Evolutionary conservation across 2,113 vertebrate species (phyloP).

Genomic region (Furnarius figulus): DNA sequence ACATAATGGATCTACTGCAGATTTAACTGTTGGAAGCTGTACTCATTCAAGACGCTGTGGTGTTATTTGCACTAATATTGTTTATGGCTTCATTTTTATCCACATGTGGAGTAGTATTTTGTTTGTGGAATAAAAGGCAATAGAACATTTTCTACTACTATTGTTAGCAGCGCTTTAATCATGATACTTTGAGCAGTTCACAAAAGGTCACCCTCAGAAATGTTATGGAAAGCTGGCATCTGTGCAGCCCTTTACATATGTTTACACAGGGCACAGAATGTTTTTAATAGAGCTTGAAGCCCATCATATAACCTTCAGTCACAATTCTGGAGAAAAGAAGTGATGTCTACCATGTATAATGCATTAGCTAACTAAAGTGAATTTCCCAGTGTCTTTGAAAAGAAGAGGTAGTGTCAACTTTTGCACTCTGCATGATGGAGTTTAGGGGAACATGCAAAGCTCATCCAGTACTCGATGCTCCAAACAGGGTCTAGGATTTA

Average conservation of each 20-base stretch:
- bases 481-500: not conserved
- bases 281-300: not conserved
- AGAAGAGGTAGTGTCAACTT: not conserved
- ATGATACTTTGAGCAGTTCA: not conserved
- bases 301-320: not conserved
- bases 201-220: slow-evolving; percentile 17
- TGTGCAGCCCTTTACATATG: not conserved
- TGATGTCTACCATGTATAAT: not conserved
- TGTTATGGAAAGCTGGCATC: not conserved
- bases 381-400: not conserved
- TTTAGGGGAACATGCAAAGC: not conserved
- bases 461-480: not conserved
- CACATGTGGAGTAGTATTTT: not conserved
- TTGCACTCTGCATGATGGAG: accelerated
- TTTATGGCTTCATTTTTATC: not conserved
- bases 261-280: not conserved
- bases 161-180: not conserved
- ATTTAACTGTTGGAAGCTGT: not conserved
- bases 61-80: accelerated
- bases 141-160: not conserved
- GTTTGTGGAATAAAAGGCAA: not conserved
- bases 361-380: not conserved
- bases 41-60: not conserved
- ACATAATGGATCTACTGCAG: not conserved
- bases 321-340: not conserved